Base-by-base conservation (phyloP, 1,140 invertebrate species). In the Pectinophora gossypiella region DNA sequence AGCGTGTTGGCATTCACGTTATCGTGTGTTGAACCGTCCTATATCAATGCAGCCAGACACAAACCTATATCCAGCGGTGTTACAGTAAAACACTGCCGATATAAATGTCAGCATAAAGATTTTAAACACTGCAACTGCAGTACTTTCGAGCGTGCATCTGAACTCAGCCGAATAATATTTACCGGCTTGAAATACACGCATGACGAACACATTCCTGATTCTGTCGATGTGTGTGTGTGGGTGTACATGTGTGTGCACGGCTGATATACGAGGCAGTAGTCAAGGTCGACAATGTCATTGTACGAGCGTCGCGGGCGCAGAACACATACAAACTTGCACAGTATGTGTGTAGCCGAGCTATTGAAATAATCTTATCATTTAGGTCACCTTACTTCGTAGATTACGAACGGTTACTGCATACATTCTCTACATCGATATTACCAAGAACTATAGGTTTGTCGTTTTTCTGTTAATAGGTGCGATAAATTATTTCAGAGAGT, bases 221-320 rank as follows among this genome's bases (percentile, higher is more conserved):
- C 42, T 49, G 62, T 50, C 53, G 27, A 45, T 19, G n/a, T 59
- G 63, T 67, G 53, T 72, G 48, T 73, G 64, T 74, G n/a, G n/a
- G n/a, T n/a, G n/a, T 27, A 2, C n/a, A 62, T 71, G 66, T 61
- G 48, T 62, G 57, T 68, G 19, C 19, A 19, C 9, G 4, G 18
- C 15, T 78, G 67, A 76, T 83, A 78, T 84, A 78, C 71, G 76
- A 82, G 75, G 74, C 72, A 76, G 76, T 84, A 83, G 76, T 85
- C 81, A 86, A 86, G 83, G 83, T 86, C 83, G 81, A 71, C 70
- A 76, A 77, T 78, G 83, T 86, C 83, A 86, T 85, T 86, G 83
- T 85, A 86, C 83, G 69, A 65, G 51, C 64, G 70, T 68, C 70
- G 67, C 59, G 58, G 60, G 62, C 65, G 68, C 64, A 67, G 72